Base-by-base conservation (phyloP, 30 jellyfish, hydroid and myxozoan genomes). In the Pseudorhiza aurosa region DNA sequence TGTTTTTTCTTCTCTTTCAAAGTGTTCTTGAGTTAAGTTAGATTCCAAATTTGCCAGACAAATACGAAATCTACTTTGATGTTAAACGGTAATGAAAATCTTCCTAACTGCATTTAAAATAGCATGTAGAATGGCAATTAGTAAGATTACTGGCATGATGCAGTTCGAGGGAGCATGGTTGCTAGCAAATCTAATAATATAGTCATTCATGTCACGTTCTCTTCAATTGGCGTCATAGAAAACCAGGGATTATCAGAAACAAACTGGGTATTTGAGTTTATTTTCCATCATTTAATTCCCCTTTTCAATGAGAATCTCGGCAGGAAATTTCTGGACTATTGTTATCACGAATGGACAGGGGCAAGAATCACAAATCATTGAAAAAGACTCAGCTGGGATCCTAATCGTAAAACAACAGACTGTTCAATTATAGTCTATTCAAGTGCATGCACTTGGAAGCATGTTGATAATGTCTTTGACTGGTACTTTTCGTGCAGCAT, bases 371-470 rank as follows among this genome's bases (percentile, higher is more conserved):
- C 36, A 53, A 53, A 53, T 53, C 72, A 59, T 22, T 22, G 81
- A 49, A 25, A 44, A 59, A 77, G 29, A 27, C 60, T 10, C 89
- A 45, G 89, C 68, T 37, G 89, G 89, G 53, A 28, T 60, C 77
- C 43, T 77, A 58, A 77, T 77, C 89, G 50, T 39, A 14, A 30
- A 27, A 40, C 81, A 60, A 21, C 89, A 58, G 58, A 47, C 65
- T 39, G 50, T 49, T 40, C 36, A 53, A 53, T 53, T 36, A n/a
- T 2, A 53, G 67, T 53, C 67, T 4, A 53, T 27, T 53, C 35
- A 2, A 53, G 36, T 4, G 36, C 0, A 21, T 22, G 24, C 67
- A 53, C 35, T 53, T 19, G 5, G 35, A 53, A 19, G 8, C 22
- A 21, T 36, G 24, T 19, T 14, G 35, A 53, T 53, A n/a, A n/a